Percentiles rank a stretch among this genome's conserved stretches.
Conservation (phyloP, 2,113 vertebrate genomes). For the Zapornia atra region DNA sequence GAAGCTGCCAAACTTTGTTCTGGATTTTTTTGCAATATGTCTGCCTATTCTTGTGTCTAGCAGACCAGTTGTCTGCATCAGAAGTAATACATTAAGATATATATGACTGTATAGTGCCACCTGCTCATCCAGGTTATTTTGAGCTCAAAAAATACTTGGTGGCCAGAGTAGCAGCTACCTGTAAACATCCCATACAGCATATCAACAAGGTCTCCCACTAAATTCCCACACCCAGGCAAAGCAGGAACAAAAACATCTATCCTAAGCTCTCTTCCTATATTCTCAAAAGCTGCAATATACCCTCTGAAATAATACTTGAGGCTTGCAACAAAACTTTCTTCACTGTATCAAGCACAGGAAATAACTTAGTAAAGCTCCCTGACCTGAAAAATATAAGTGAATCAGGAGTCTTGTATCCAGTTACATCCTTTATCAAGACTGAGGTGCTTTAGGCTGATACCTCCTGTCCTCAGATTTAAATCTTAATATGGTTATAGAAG, state of each 20-base stretch:
- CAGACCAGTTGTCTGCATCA: background rate
- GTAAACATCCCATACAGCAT: too few species aligned
- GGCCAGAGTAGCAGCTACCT: background rate
- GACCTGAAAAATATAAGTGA: background rate
- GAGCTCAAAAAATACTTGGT: background rate
- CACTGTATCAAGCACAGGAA: background rate
- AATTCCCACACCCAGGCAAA: background rate
- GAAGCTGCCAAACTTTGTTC: background rate
- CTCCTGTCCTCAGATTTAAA: background rate
- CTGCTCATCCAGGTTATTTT: background rate
- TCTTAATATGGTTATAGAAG: background rate
- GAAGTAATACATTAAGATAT: background rate
- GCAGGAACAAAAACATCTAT: background rate
- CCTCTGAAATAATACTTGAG: background rate
- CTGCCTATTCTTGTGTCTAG: background rate
- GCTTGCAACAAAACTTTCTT: background rate
- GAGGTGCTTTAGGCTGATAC: background rate
- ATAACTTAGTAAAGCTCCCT: background rate
- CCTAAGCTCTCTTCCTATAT: background rate
- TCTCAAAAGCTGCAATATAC: background rate
- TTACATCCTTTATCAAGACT: background rate
- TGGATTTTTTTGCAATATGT: background rate
- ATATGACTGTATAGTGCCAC: background rate
- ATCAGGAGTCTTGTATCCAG: background rate
- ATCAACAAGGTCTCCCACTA: background rate